These are phyloP conservation scores for Phyllotreta cruciferae DNA, from an alignment of 2,888 invertebrate species.

Conservation along the genomic window DNA sequence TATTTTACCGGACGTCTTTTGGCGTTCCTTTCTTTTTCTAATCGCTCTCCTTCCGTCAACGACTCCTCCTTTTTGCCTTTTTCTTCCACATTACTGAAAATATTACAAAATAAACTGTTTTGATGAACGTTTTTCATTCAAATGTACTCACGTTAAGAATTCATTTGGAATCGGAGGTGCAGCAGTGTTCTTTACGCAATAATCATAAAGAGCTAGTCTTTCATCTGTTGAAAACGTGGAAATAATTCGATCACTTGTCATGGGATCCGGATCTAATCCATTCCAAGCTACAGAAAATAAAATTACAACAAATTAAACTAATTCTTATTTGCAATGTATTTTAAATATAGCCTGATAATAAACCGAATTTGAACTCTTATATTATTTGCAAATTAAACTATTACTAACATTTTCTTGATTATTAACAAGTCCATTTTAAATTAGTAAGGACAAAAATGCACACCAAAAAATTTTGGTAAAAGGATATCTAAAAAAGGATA, in stretches of 20 bases:
- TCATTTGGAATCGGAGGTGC: slow-evolving; percentile 54
- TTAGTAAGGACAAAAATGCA: neutral
- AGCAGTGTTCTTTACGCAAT: slow-evolving; percentile 58
- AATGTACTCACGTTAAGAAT: slow-evolving; percentile 55
- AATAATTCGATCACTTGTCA: slow-evolving; percentile 57
- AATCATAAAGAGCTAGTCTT: slow-evolving; percentile 65
- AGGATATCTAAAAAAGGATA: slow-evolving; percentile 47
- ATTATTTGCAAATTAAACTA: slow-evolving; percentile 6
- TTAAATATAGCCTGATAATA: no score
- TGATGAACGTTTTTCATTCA: slow-evolving; percentile 3
- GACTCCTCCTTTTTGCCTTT: slow-evolving; percentile 46
- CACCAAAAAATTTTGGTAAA: slow-evolving; percentile 35
- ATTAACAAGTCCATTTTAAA: no score
- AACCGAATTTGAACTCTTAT: neutral
- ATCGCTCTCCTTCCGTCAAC: slow-evolving; percentile 60
- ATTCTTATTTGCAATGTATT: neutral
- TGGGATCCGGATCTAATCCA: slow-evolving; percentile 56
- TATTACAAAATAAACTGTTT: slow-evolving; percentile 3
- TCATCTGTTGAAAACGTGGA: slow-evolving; percentile 64
- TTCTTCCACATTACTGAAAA: slow-evolving; percentile 38
- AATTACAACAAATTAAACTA: neutral
- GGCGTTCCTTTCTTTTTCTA: slow-evolving; percentile 66
- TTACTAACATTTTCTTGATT: neutral
- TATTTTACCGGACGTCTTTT: slow-evolving; percentile 68
- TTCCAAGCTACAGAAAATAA: slow-evolving; percentile 54